Evolutionary conservation across 1,140 invertebrate genomes (phyloP), one percentile per base, ranked within the genome.

Genomic region (Meloidogyne floridensis): DNA sequence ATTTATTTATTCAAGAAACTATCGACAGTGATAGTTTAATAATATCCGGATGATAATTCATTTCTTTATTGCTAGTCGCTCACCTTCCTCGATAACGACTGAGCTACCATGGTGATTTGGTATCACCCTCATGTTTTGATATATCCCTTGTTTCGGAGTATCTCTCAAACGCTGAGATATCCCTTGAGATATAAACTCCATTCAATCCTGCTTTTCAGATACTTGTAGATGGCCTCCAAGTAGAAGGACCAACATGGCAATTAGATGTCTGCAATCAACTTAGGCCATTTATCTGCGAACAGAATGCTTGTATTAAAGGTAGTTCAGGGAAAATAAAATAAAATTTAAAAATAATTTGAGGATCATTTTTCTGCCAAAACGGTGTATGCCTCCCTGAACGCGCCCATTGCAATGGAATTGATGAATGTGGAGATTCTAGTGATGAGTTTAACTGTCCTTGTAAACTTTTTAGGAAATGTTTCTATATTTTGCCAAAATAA

Each of bases 211-310:
- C n/a, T n/a, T n/a, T 73, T 18, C 13, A 82, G 51, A 91, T 91
- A 2, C 93, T 32, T 32, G 42, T 87, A n/a, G 83, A 84, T 53
- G 72, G 51, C 20, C 56, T 78, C 54, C 80, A 78, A n/a, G 76
- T 72, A n/a, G 77, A 83, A 9, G 81, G 75, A 53, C 18, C 51
- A 20, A 79, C 43, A 8, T 88, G 87, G 87, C 65, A 77, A 15
- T 56, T 89, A 42, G 84, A 84, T 56, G 77, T 95, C 11, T 98
- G 96, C 90, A 96, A 98, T 92, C 94, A 94, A 20, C 92, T 98
- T 42, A 91, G 97, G 81, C 95, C 96, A 43, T 98, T 97, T 91
- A 94, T 98, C 93, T 98, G 96, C 90, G 93, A 95, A 86, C 92
- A 94, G 11, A 93, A 93, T 80, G 95, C 96, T n/a, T 98, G 96